phyloP scores from a whole-genome alignment of 1,140 invertebrate species.

The Diabrotica undecimpunctata region DNA sequence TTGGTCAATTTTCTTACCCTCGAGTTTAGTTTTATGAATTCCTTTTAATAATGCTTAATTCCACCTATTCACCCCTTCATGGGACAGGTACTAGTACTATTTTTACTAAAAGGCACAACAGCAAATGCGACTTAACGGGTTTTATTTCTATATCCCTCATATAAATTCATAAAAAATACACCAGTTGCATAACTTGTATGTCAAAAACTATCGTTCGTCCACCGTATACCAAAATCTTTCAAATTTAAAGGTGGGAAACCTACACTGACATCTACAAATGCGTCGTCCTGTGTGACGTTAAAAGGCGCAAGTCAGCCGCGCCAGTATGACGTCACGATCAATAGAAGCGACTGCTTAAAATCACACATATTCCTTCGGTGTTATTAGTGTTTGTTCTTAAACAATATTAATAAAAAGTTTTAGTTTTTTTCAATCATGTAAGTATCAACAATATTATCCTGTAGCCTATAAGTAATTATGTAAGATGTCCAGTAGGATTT shows the following conservation, averaged over 20 bases:
- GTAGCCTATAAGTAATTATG: background rate
- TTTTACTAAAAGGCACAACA: too few relatives aligned
- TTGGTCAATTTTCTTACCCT: too few relatives aligned
- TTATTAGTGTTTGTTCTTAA: slow-evolving; percentile 20
- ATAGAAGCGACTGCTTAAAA: slow-evolving; percentile 16
- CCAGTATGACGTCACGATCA: slow-evolving; percentile 40
- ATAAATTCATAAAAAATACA: too few relatives aligned
- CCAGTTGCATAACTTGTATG: too few relatives aligned
- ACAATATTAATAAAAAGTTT: slow-evolving; percentile 9
- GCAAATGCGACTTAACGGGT: too few relatives aligned
- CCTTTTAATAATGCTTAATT: too few relatives aligned
- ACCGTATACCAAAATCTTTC: background rate
- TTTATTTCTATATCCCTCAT: too few relatives aligned
- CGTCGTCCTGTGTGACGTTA: background rate
- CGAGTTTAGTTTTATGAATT: too few relatives aligned
- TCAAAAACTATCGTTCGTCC: too few relatives aligned
- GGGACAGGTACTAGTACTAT: too few relatives aligned
- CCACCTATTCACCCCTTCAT: too few relatives aligned
- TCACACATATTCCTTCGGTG: slow-evolving; percentile 23
- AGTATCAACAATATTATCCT: slow-evolving; percentile 19
- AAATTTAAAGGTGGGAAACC: background rate
- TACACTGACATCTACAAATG: background rate
- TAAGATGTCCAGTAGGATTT: too few relatives aligned
- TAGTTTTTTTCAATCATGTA: slow-evolving; percentile 31
- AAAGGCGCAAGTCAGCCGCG: slow-evolving; percentile 31